Evolutionary conservation across 2,888 invertebrate species (phyloP), one percentile per base, ranked within the genome.

Genomic region (Ichneumoninae sp.): DNA sequence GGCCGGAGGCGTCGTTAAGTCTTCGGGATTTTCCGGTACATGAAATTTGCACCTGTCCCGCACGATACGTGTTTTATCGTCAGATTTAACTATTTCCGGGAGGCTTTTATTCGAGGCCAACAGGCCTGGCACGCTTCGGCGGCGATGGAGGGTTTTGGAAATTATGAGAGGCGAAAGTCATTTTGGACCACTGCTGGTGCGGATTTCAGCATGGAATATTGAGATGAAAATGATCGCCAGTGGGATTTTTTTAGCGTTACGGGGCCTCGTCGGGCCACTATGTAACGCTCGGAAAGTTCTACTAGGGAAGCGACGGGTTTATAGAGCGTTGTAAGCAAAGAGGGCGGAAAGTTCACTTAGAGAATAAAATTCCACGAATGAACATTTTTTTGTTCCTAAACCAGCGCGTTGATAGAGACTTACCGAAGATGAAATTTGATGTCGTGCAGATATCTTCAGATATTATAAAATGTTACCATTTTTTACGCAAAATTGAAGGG

Each of bases 1-100:
- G 40, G 75, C 65, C 65, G 60, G 68, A 71, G 71, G 66, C 80
- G 4, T 83, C 83, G 83, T 83, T 83, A 83, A 83, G 80, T 65
- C 78, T 65, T 69, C 69, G 57, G 19, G 44, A 52, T 26, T 74
- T 50, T 75, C 74, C 76, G 47, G 57, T 26, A 47, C 40, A 71
- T 66, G 66, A 79, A n/a, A 44, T 76, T 83, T 77, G 76, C 83
- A 83, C 80, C 80, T 83, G 83, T 83, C 47, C 54, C 71, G 75
- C 75, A 65, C 62, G 75, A 83, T 83, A 76, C 83, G 72, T 71
- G 74, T 80, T 83, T 82, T 76, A 80, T 80, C 71, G 33, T 52
- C 65, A 10, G 76, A 77, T 83, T 80, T 82, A 72, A 78, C 69
- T 70, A 78, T 78, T 82, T 81, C 84, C 84, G 84, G 82, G 71